Percentiles rank a stretch among this genome's conserved stretches.
Conservation (phyloP, 2,888 invertebrate species). For the Machimus rusticus region DNA sequence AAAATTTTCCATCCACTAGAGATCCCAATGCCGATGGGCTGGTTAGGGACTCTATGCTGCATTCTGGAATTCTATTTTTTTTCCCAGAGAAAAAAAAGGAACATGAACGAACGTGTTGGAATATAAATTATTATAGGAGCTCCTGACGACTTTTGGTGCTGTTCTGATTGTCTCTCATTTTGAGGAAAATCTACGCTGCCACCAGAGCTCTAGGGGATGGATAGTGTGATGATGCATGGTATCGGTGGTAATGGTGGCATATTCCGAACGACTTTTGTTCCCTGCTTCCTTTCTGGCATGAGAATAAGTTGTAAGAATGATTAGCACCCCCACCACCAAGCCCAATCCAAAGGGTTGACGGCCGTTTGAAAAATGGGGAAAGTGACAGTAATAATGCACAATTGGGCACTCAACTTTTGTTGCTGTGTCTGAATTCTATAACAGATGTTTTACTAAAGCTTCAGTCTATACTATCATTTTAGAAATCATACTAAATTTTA, state of each 20-base stretch:
- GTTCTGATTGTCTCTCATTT: slow-evolving; percentile 35
- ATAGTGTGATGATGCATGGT: slow-evolving; percentile 1
- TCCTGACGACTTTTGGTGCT: slow-evolving; percentile 1
- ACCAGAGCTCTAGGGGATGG: neutral
- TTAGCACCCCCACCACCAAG: neutral
- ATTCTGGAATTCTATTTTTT: neutral
- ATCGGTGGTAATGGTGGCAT: slow-evolving; percentile 1
- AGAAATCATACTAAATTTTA: no score
- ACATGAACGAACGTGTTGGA: slow-evolving; percentile 19
- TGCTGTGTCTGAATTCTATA: neutral
- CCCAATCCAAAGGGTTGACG: neutral
- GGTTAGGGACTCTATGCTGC: neutral
- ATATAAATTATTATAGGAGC: slow-evolving; percentile 32
- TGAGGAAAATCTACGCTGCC: slow-evolving; percentile 15
- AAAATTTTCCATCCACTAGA: neutral
- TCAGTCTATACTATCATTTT: neutral
- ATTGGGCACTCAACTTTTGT: neutral
- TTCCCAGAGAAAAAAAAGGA: neutral
- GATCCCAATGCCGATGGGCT: neutral
- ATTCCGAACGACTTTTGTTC: neutral
- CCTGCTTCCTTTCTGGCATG: neutral
- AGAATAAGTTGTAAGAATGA: slow-evolving; percentile 3
- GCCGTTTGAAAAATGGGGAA: neutral
- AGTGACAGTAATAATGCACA: neutral
- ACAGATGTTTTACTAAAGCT: neutral